phyloP scores from a whole-genome alignment of 1,140 invertebrate genomes.

The Centruroides sculpturatus region DNA sequence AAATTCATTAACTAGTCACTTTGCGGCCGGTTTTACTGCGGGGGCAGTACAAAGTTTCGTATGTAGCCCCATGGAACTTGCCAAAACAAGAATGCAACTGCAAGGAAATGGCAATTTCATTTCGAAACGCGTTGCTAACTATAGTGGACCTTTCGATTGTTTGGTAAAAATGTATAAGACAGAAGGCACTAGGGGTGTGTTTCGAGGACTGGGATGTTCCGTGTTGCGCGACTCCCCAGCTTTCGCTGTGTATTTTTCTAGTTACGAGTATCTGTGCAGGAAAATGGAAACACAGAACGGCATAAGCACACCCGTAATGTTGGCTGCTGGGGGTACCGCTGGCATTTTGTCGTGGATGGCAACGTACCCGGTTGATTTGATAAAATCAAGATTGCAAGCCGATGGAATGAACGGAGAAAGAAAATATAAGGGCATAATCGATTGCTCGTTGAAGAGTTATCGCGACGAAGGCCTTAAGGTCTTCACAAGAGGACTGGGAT shows the following conservation, averaged over 20 bases:
- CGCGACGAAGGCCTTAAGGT: conserved; percentile 47
- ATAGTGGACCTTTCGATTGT: conserved; percentile 45
- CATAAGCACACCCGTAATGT: conserved; percentile 34
- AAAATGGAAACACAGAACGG: conserved; percentile 21
- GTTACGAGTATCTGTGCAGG: conserved; percentile 50
- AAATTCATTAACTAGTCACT: conserved; percentile 42
- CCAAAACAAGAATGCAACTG: conserved; percentile 66
- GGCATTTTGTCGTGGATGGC: conserved; percentile 72
- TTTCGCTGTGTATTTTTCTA: conserved; percentile 51
- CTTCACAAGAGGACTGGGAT: conserved; percentile 52
- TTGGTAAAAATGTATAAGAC: conserved; percentile 41
- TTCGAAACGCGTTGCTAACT: conserved; percentile 14
- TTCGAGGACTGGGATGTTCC: conserved; percentile 58
- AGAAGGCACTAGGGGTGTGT: conserved; percentile 53
- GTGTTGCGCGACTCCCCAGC: conserved; percentile 49
- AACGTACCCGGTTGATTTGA: conserved; percentile 72
- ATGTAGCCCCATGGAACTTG: conserved; percentile 68
- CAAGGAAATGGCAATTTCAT: conserved; percentile 22
- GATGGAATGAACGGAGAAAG: conserved; percentile 37
- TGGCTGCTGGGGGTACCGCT: conserved; percentile 59
- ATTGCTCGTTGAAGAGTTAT: conserved; percentile 55
- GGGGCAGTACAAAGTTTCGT: conserved; percentile 58
- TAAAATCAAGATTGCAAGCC: conserved; percentile 75
- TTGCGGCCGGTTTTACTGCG: conserved; percentile 49
- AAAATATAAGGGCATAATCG: conserved; percentile 47